Percentiles rank a stretch among this genome's conserved stretches.
Evolutionary conservation across 2,113 vertebrate genomes (phyloP).

Genomic region (Antigone vipio): DNA sequence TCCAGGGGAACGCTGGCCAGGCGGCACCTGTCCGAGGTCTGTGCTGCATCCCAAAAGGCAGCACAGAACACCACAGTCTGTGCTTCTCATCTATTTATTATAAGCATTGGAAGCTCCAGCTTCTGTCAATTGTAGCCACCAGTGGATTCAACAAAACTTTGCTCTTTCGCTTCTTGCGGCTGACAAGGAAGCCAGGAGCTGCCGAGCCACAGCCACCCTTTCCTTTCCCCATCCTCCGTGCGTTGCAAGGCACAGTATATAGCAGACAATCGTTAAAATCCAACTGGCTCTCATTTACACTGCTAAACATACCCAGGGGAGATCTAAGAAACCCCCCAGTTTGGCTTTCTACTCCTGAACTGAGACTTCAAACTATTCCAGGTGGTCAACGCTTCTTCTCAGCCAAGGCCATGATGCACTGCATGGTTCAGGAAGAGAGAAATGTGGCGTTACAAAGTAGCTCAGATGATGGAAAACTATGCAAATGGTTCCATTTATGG

Average conservation of each 20-base stretch:
- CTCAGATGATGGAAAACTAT: not conserved
- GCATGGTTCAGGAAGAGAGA: not conserved
- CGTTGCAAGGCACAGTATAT: fast-evolving
- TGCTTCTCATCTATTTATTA: constrained; percentile 27
- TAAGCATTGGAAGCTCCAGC: not conserved
- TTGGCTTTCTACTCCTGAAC: not conserved
- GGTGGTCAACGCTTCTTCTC: not conserved
- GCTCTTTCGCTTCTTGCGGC: not conserved
- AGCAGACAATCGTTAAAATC: not conserved
- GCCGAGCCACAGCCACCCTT: not conserved
- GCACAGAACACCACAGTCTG: not conserved
- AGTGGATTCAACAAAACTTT: not conserved
- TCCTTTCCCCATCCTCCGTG: not conserved
- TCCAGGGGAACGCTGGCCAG: not conserved
- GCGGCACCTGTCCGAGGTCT: constrained; percentile 40
- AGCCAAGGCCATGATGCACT: not conserved
- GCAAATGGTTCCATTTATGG: not conserved
- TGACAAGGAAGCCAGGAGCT: not conserved
- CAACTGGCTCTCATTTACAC: not conserved
- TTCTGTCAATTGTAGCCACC: constrained; percentile 4
- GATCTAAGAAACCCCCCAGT: not conserved
- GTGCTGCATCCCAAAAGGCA: constrained; percentile 23
- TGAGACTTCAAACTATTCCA: not conserved
- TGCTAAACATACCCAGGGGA: not conserved
- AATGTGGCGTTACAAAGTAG: not conserved